Conservation (phyloP, 1,140 invertebrate genomes). For the Thereuonema tuberculata region DNA sequence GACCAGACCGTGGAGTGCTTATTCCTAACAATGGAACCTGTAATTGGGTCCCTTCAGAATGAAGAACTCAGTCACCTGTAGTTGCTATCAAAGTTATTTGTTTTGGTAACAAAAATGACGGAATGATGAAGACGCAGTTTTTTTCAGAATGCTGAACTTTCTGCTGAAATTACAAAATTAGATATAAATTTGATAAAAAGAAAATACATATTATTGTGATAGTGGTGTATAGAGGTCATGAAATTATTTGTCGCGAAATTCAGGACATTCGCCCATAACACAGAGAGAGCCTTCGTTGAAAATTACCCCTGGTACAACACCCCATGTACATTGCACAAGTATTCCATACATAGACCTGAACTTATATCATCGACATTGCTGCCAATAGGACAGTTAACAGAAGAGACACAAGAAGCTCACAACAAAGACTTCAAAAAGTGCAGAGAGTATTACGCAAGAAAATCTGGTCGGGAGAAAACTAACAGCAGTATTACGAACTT, state of each 20-base stretch:
- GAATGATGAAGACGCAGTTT: neutral
- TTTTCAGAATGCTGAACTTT: neutral
- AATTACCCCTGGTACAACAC: neutral
- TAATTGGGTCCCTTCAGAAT: neutral
- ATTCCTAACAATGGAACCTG: neutral
- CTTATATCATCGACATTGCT: neutral
- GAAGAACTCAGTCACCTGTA: slow-evolving; percentile 2
- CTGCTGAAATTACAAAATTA: neutral
- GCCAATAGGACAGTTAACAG: neutral
- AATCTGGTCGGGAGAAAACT: neutral
- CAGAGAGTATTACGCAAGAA: neutral
- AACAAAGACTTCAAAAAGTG: neutral
- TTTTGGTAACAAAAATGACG: neutral
- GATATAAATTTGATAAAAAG: neutral
- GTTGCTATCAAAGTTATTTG: neutral
- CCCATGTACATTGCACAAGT: neutral
- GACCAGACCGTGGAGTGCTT: neutral
- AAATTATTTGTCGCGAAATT: no score
- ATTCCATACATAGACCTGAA: neutral
- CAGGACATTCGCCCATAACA: no score
- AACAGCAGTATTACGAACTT: neutral
- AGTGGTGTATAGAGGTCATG: neutral
- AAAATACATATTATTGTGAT: neutral
- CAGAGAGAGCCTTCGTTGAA: neutral
- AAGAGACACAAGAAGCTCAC: neutral